Evolutionary conservation across 2,797 vertebrate species (phyloP).

Genomic region (Sternarchorhynchus goeldii): DNA sequence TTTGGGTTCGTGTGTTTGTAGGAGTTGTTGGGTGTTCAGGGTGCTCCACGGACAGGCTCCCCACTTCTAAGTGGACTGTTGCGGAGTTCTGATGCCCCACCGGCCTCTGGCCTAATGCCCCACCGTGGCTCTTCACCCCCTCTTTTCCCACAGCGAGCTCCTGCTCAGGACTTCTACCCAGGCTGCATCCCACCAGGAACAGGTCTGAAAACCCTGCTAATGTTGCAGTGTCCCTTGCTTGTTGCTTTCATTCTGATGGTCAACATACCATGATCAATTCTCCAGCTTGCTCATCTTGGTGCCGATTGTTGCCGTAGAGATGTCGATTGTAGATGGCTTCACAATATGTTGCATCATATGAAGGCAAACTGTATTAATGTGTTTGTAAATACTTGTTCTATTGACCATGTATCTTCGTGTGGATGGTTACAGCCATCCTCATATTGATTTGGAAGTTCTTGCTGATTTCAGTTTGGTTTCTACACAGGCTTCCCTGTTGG

Average conservation of each 20-base stretch:
- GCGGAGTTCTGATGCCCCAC: slow-evolving; percentile 74
- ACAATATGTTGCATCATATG: no score
- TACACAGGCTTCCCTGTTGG: slow-evolving; percentile 66
- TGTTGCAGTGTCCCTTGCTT: not conserved
- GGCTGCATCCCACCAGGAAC: slow-evolving; percentile 79
- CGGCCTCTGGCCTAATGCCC: slow-evolving; percentile 69
- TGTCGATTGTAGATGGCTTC: no score
- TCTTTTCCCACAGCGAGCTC: slow-evolving; percentile 84
- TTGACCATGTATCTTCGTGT: no score
- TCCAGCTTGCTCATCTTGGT: no score
- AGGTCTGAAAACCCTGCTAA: slow-evolving; percentile 66
- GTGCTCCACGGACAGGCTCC: slow-evolving; percentile 77
- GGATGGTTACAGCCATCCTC: no score
- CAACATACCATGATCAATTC: not conserved
- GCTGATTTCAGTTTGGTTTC: not conserved
- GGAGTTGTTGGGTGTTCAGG: slow-evolving; percentile 87
- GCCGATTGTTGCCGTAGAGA: no score
- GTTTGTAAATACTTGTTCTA: no score
- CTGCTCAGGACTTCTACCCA: slow-evolving; percentile 87
- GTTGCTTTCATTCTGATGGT: not conserved
- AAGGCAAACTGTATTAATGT: no score
- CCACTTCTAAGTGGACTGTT: slow-evolving; percentile 85
- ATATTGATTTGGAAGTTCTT: no score
- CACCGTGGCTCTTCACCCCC: slow-evolving; percentile 88
- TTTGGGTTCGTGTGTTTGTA: slow-evolving; percentile 57